phyloP scores from a whole-genome alignment of 2,888 invertebrate species.

The Zaprionus bogoriensis region DNA sequence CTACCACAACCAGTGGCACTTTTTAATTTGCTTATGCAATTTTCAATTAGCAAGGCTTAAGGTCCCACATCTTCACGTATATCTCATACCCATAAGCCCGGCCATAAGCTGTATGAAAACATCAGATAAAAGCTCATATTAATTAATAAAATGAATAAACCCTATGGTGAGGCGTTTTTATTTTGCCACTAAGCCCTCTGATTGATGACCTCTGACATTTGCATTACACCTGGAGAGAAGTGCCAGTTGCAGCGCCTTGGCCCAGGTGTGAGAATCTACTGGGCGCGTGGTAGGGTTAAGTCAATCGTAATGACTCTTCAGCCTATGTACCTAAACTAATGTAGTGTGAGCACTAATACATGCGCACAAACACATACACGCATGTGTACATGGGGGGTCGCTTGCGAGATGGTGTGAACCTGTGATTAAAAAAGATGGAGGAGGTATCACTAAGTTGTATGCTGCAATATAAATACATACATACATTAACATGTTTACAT shows the following conservation, averaged over 20 bases:
- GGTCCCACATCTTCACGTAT: conserved; percentile 19
- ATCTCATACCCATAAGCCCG: conserved; percentile 20
- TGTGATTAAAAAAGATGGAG: conserved; percentile 38
- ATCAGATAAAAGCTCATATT: conserved; percentile 67
- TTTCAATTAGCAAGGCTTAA: conserved; percentile 58
- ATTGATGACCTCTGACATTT: conserved; percentile 49
- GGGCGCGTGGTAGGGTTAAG: conserved; percentile 9
- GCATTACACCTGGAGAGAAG: not conserved
- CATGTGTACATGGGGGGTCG: conserved; percentile 1
- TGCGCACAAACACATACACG: not conserved
- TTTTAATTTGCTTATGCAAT: conserved; percentile 44
- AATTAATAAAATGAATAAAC: conserved; percentile 71
- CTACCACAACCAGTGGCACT: not conserved
- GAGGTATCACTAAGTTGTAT: conserved; percentile 19
- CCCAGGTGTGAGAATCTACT: not conserved
- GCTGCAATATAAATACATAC: not conserved
- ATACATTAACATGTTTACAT: no score
- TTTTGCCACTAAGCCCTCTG: conserved; percentile 46
- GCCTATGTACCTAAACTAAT: conserved; percentile 25
- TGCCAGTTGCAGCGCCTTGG: not conserved
- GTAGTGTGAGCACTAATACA: conserved; percentile 13
- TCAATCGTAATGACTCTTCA: conserved; percentile 30
- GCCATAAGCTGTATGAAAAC: conserved; percentile 52
- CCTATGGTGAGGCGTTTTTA: conserved; percentile 47
- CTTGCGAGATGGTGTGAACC: conserved; percentile 27